A percentile compares a stretch with the other conserved stretches of the same genome.
These are phyloP conservation scores for Daptonema setosum DNA, from an alignment of 2,888 invertebrate genomes.

Conservation along the genomic window DNA sequence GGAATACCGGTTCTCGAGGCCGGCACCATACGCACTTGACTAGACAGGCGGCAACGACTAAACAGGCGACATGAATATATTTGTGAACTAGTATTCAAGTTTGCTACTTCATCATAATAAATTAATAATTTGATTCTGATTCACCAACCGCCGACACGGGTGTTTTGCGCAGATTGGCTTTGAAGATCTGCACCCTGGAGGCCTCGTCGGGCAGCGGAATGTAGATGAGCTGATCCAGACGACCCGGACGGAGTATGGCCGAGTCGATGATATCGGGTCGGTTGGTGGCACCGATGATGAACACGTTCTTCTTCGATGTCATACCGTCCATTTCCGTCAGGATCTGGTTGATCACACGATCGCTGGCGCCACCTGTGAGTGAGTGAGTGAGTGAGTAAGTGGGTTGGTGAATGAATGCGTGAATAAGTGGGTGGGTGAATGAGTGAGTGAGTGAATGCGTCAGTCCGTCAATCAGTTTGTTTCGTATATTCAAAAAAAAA, in stretches of 20 bases:
- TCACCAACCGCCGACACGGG: constrained; percentile 54
- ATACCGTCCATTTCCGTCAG: constrained; percentile 99
- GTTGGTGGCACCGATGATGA: constrained; percentile 91
- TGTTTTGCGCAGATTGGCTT: constrained; percentile 71
- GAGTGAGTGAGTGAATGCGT: too few relatives aligned
- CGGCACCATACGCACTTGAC: too few relatives aligned
- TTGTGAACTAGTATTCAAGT: neutral
- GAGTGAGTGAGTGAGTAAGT: too few relatives aligned
- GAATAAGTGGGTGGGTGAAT: too few relatives aligned
- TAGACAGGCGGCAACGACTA: too few relatives aligned
- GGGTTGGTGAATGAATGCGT: too few relatives aligned
- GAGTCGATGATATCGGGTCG: constrained; percentile 87
- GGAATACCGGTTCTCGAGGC: too few relatives aligned
- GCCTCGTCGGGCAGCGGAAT: constrained; percentile 98
- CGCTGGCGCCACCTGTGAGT: constrained; percentile 73
- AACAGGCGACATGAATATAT: neutral
- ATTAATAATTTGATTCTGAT: constrained; percentile 4
- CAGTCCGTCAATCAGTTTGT: too few relatives aligned
- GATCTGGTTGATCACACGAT: constrained; percentile 97
- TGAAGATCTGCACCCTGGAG: constrained; percentile 82
- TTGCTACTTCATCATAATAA: neutral
- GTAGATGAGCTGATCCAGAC: constrained; percentile 96
- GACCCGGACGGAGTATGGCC: constrained; percentile 89
- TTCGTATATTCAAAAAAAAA: neutral
- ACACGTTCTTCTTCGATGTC: constrained; percentile 98